Evolutionary conservation across 2,888 invertebrate genomes (phyloP).

Genomic region (Rugalucina vietnamica): DNA sequence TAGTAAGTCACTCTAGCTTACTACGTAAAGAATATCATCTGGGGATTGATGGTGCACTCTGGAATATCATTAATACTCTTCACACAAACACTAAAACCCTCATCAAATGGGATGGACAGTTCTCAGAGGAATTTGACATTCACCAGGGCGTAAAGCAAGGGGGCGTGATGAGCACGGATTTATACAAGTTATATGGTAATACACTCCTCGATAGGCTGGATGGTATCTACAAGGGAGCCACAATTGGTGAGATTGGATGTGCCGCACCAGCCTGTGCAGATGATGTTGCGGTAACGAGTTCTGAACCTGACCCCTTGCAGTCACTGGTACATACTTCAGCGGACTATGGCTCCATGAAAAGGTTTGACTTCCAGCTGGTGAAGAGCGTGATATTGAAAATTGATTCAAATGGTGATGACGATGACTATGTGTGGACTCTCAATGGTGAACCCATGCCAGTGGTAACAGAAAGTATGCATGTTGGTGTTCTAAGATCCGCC

Average conservation of each 20-base stretch:
- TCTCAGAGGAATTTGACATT: background rate
- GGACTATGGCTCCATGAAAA: background rate
- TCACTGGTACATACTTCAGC: background rate
- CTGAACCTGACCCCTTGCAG: background rate
- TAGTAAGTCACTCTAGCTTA: background rate
- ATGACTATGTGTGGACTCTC: background rate
- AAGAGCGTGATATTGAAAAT: background rate
- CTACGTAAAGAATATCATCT: background rate
- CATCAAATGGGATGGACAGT: slow-evolving; percentile 12
- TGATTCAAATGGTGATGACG: background rate
- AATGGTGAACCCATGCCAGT: background rate
- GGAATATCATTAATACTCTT: background rate
- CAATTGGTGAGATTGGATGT: slow-evolving; percentile 15
- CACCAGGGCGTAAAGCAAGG: slow-evolving; percentile 28
- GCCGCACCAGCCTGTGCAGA: slow-evolving; percentile 31
- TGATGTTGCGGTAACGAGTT: slow-evolving; percentile 3
- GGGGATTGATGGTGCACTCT: background rate
- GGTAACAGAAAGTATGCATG: background rate
- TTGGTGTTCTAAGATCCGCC: background rate
- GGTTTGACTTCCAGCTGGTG: background rate
- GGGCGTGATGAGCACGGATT: slow-evolving; percentile 14
- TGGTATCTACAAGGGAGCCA: background rate
- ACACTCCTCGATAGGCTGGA: slow-evolving; percentile 7
- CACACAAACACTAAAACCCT: background rate
- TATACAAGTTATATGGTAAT: slow-evolving; percentile 14